These are phyloP conservation scores for Agrochola macilenta DNA, from an alignment of 2,888 invertebrate genomes.

Conservation along the genomic window DNA sequence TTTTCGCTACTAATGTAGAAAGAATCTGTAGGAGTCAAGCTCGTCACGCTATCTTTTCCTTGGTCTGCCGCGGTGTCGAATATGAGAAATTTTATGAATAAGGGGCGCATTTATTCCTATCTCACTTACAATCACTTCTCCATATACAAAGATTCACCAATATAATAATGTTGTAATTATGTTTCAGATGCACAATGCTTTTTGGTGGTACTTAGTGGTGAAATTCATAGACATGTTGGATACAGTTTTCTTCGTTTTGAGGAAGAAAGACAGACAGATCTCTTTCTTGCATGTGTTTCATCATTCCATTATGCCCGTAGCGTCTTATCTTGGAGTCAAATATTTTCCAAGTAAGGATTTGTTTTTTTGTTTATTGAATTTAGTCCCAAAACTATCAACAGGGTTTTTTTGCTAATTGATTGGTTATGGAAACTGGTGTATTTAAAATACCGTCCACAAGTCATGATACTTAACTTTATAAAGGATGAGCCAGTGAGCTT, in stretches of 20 bases:
- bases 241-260: slow-evolving; percentile 96
- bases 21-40: too few species aligned
- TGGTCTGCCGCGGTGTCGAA: too few species aligned
- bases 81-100: too few species aligned
- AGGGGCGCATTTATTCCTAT: too few species aligned
- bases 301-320: slow-evolving; percentile 92
- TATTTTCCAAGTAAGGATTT: slow-evolving; percentile 72
- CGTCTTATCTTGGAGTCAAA: slow-evolving; percentile 54
- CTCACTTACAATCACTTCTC: neutral
- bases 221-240: slow-evolving; percentile 94
- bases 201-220: slow-evolving; percentile 91
- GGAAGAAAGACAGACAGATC: slow-evolving; percentile 94
- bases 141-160: neutral
- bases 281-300: slow-evolving; percentile 96
- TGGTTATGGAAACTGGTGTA: neutral
- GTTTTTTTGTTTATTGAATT: neutral
- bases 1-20: too few species aligned
- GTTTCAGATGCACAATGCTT: slow-evolving; percentile 50
- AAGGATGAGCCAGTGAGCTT: neutral
- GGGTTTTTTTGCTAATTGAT: neutral
- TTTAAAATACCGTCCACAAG: neutral
- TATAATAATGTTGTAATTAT: neutral
- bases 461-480: neutral
- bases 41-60: too few species aligned
- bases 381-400: neutral